These are phyloP conservation scores for Esox masquinongy DNA, from an alignment of 2,797 vertebrate genomes.

Conservation along the genomic window DNA sequence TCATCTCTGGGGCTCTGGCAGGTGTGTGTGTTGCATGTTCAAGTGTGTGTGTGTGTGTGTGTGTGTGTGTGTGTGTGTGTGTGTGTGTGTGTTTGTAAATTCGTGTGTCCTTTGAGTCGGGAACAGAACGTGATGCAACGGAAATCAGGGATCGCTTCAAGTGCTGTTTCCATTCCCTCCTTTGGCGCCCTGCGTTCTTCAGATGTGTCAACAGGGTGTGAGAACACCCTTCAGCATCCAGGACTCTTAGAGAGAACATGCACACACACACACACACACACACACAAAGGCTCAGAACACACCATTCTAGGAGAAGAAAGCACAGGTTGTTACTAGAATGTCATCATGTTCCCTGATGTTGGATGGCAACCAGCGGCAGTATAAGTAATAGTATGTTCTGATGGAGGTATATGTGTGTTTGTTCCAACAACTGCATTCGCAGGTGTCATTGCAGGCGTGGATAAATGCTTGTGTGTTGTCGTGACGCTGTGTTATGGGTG, in stretches of 20 bases:
- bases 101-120: constrained; percentile 41
- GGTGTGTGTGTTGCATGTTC: constrained; percentile 6
- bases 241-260: constrained; percentile 8
- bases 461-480: not conserved
- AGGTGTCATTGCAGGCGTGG: too few relatives aligned
- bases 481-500: too few relatives aligned
- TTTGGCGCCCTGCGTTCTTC: constrained; percentile 48
- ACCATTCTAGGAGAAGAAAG: not conserved
- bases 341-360: not conserved
- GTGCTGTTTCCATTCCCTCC: constrained; percentile 24
- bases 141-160: constrained; percentile 57
- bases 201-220: constrained; percentile 43
- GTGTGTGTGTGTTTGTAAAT: constrained; percentile 31
- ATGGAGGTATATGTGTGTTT: not conserved
- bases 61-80: constrained; percentile 28
- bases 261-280: not conserved
- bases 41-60: constrained; percentile 28
- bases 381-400: not conserved
- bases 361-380: not conserved
- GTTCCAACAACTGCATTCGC: too few relatives aligned
- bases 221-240: constrained; percentile 26
- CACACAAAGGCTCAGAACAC: constrained; percentile 1
- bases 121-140: constrained; percentile 62
- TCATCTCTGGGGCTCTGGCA: not conserved
- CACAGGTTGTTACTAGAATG: not conserved